Evolutionary conservation across 2,113 vertebrate genomes (phyloP).

Genomic region (Dicrurus megarhynchus): DNA sequence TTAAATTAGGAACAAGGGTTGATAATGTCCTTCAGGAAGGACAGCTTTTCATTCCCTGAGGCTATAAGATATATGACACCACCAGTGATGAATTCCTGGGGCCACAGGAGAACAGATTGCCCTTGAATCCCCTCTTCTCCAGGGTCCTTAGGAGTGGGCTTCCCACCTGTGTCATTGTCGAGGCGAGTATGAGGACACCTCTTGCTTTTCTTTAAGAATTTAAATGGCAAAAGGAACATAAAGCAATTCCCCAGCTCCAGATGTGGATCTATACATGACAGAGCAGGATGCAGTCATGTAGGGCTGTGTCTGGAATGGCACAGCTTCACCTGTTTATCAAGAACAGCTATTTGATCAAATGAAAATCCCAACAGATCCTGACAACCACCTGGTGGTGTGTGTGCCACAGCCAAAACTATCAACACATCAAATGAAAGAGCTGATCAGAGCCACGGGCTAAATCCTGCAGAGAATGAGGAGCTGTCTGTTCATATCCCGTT

Average conservation of each 20-base stretch:
- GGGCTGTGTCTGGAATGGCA: background rate
- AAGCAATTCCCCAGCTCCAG: background rate
- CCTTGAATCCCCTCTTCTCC: constrained; percentile 33
- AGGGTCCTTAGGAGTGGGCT: background rate
- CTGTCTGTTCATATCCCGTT: background rate
- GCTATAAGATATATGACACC: constrained; percentile 34
- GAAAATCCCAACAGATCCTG: background rate
- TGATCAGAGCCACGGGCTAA: background rate
- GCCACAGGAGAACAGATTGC: background rate
- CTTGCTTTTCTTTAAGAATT: background rate
- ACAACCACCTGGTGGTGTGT: background rate
- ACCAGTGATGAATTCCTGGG: constrained; percentile 59
- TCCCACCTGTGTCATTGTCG: background rate
- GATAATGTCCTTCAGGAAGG: constrained; percentile 54
- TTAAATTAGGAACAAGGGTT: constrained; percentile 35
- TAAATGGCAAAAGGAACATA: background rate
- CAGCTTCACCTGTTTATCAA: background rate
- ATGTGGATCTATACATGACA: background rate
- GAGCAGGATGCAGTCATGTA: background rate
- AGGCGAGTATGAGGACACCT: background rate
- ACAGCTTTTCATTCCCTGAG: constrained; percentile 14
- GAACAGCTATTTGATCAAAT: background rate
- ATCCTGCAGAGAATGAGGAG: background rate
- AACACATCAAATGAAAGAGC: background rate
- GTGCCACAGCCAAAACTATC: background rate